Evolutionary conservation across 2,888 invertebrate species (phyloP).

Genomic region (Ophion obscuratus): DNA sequence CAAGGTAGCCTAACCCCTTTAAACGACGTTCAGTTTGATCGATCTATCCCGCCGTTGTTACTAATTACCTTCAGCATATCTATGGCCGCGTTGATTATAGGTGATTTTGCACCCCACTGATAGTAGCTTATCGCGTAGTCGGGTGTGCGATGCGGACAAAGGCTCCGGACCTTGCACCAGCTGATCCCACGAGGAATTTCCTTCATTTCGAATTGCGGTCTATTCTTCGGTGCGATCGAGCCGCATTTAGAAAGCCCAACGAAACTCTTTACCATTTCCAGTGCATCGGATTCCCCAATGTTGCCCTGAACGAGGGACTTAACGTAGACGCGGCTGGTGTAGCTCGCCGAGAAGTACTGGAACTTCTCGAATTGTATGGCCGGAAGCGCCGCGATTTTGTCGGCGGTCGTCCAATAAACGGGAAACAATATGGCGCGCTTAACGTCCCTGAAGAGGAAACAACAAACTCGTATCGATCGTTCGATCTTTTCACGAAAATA

Average conservation of each 20-base stretch:
- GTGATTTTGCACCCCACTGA: slow-evolving; percentile 88
- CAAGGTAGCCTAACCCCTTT: no score
- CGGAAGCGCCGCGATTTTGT: slow-evolving; percentile 87
- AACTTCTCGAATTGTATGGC: slow-evolving; percentile 87
- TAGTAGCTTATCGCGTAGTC: slow-evolving; percentile 93
- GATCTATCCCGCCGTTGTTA: not conserved
- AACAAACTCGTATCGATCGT: not conserved
- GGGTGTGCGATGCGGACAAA: slow-evolving; percentile 88
- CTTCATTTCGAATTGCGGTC: slow-evolving; percentile 69
- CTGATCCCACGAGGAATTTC: no score
- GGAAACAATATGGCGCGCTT: slow-evolving; percentile 88
- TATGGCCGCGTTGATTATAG: slow-evolving; percentile 85
- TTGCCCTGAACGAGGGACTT: slow-evolving; percentile 93
- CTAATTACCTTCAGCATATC: slow-evolving; percentile 7
- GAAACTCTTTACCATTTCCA: slow-evolving; percentile 86
- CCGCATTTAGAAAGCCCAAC: slow-evolving; percentile 86
- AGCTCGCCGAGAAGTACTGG: slow-evolving; percentile 86
- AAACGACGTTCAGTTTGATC: no score
- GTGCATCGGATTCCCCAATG: slow-evolving; percentile 87
- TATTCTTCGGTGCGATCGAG: slow-evolving; percentile 83
- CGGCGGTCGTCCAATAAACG: slow-evolving; percentile 88
- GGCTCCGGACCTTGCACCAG: no score
- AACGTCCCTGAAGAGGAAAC: slow-evolving; percentile 86
- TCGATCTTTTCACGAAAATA: not conserved
- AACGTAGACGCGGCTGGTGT: slow-evolving; percentile 88